These are phyloP conservation scores for Adelges cooleyi DNA, from an alignment of 1,140 invertebrate species.

Conservation along the genomic window DNA sequence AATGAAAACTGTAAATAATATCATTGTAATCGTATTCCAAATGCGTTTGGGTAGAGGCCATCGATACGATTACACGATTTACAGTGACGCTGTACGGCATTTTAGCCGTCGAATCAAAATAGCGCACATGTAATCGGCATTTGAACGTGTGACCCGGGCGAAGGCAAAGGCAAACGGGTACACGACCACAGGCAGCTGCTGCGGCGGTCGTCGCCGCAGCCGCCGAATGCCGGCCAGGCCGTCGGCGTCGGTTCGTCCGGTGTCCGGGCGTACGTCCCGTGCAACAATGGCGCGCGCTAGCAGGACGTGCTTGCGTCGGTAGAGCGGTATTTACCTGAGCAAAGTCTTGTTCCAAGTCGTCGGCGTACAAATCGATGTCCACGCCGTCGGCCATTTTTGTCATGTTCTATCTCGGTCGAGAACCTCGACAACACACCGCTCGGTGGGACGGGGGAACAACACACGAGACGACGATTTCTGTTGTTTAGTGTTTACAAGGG, in stretches of 20 bases:
- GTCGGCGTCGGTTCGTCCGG: neutral
- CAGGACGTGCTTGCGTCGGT: neutral
- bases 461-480: neutral
- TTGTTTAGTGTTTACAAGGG: conserved; percentile 25
- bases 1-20: too few relatives aligned
- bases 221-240: neutral
- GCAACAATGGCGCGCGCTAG: neutral
- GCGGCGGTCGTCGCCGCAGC: neutral
- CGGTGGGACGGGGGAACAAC: neutral
- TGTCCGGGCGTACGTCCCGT: neutral
- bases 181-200: neutral
- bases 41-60: too few relatives aligned
- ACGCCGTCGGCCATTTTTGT: conserved; percentile 82
- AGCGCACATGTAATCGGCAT: too few relatives aligned
- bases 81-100: too few relatives aligned
- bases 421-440: conserved; percentile 12
- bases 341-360: conserved; percentile 92
- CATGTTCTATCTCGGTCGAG: conserved; percentile 1
- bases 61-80: too few relatives aligned
- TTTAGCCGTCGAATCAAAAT: too few relatives aligned
- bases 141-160: too few relatives aligned
- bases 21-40: too few relatives aligned
- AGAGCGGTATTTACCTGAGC: conserved; percentile 54
- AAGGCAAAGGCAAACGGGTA: too few relatives aligned
- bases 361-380: conserved; percentile 93